Evolutionary conservation across 2,113 vertebrate genomes (phyloP).

Genomic region (Nibea albiflora): DNA sequence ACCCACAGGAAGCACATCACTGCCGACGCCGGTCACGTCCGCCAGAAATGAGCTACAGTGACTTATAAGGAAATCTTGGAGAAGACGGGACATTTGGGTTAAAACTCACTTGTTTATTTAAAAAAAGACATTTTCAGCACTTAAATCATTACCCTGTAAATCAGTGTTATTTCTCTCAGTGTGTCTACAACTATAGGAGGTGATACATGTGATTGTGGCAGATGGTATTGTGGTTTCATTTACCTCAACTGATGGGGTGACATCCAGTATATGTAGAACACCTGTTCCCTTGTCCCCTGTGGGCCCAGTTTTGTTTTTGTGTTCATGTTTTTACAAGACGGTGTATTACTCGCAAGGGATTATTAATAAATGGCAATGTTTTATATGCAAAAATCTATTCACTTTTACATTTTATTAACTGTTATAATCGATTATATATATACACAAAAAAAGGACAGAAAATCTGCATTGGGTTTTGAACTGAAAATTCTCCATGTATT

Average conservation of each 20-base stretch:
- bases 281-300: conserved; percentile 66
- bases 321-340: conserved; percentile 51
- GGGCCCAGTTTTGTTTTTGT: conserved; percentile 45
- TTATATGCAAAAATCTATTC: not conserved
- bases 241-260: conserved; percentile 57
- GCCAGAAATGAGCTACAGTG: conserved; percentile 49
- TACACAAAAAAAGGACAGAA: not conserved
- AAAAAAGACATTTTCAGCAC: not conserved
- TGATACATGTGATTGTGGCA: conserved; percentile 26
- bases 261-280: conserved; percentile 51
- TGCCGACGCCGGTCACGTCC: conserved; percentile 63
- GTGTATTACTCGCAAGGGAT: conserved; percentile 21
- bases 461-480: not conserved
- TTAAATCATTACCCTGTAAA: not conserved
- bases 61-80: conserved; percentile 71
- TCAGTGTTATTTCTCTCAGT: not conserved
- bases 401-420: not conserved
- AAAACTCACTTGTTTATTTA: not conserved
- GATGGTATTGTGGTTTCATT: conserved; percentile 61
- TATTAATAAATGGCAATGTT: not conserved
- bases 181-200: conserved; percentile 1
- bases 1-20: conserved; percentile 79
- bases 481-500: not conserved
- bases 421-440: not conserved
- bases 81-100: conserved; percentile 3